phyloP scores from a whole-genome alignment of 1,140 invertebrate genomes.

The Drosophila carrolli region DNA sequence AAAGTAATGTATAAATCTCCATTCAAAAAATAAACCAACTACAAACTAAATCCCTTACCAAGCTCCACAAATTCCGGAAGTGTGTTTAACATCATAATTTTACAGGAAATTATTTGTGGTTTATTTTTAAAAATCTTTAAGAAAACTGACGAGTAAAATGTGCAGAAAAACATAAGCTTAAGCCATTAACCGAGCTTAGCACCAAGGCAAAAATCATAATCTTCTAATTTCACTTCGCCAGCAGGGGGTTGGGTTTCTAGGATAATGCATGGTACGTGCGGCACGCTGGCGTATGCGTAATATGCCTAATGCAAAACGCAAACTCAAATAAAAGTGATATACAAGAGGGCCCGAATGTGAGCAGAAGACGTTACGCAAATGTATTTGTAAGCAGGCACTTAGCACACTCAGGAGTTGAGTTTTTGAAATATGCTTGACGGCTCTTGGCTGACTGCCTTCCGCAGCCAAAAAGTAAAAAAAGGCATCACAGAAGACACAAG shows the following conservation, averaged over 20 bases:
- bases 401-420: constrained; percentile 75
- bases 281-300: constrained; percentile 70
- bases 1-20: too few relatives aligned
- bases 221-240: constrained; percentile 60
- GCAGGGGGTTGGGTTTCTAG: constrained; percentile 13
- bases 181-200: constrained; percentile 72
- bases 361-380: constrained; percentile 63
- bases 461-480: constrained; percentile 8
- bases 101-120: constrained; percentile 40
- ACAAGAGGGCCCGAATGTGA: constrained; percentile 15
- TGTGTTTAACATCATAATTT: constrained; percentile 13
- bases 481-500: constrained; percentile 31
- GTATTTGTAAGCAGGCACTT: constrained; percentile 81
- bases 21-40: background rate
- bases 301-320: constrained; percentile 79
- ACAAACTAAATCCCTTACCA: constrained; percentile 11
- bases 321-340: constrained; percentile 82
- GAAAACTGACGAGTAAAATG: constrained; percentile 7
- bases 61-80: constrained; percentile 10
- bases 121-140: constrained; percentile 21
- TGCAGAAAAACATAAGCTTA: constrained; percentile 57
- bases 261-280: constrained; percentile 48
- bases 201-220: constrained; percentile 69
- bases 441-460: constrained; percentile 61
- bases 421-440: constrained; percentile 78